Evolutionary conservation across 2,888 invertebrate species (phyloP), one percentile per base, ranked within the genome.

Genomic region (Mesochorus sp.): DNA sequence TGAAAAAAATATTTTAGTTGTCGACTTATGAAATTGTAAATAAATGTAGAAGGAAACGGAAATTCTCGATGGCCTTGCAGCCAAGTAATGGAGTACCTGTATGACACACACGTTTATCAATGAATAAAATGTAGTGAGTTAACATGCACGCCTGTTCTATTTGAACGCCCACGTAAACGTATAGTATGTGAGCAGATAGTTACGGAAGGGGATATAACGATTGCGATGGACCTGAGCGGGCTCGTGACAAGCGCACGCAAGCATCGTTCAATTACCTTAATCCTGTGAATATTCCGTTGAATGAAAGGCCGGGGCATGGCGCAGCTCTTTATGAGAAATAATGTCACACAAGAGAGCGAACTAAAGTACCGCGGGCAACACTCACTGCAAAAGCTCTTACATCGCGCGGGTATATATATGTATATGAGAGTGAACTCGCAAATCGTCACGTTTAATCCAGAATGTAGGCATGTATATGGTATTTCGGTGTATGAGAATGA

Each of bases 221-320:
- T 19, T 6, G 61, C 28, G 10, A 12, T 44, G 44, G 28, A 44
- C 44, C 42, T 17, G n/a, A n/a, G n/a, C n/a, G n/a, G n/a, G 21
- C 31, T 64, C 21, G 49, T 24, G 66, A 72, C 44, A 21, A n/a
- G 47, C 62, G 80, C 82, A 80, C 80, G 81, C 79, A 76, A 84
- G 83, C 81, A 82, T 83, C 80, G 81, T 81, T 77, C 88, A 90
- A 89, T 90, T 90, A 90, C 87, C 89, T 88, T 88, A 89, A 90
- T 90, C 87, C 89, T 85, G 88, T 90, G 88, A 90, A 90, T 90
- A 89, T 90, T 89, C 86, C 84, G 83, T 75, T 80, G 82, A 83
- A 88, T 87, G 85, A 88, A 86, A 86, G 85, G 79, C 73, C 78
- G 39, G 76, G 77, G 39, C 53, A 64, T 34, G 77, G 39, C 53